Percentiles rank a stretch among this genome's conserved stretches.
These are phyloP conservation scores for Microtus richardsoni DNA, from an alignment of 2,113 vertebrate species.

Conservation along the genomic window DNA sequence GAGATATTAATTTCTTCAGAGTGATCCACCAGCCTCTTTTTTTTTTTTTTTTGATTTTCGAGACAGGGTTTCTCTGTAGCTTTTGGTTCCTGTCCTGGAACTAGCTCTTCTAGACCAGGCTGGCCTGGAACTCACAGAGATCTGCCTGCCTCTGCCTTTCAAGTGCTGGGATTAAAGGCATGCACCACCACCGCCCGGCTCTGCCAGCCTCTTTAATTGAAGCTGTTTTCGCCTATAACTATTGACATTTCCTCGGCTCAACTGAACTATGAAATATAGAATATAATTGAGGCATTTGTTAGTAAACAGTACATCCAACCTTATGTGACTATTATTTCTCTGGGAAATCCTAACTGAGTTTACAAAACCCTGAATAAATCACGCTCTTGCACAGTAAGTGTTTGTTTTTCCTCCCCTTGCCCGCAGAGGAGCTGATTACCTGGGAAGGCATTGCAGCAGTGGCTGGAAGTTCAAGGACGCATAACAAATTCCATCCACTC, in stretches of 20 bases:
- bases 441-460: neutral
- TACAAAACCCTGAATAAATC: conserved; percentile 25
- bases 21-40: neutral
- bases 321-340: neutral
- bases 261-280: neutral
- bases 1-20: conserved; percentile 19
- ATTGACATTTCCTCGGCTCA: conserved; percentile 39
- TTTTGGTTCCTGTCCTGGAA: too few relatives aligned
- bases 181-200: too few relatives aligned
- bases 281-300: neutral
- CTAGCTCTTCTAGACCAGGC: too few relatives aligned
- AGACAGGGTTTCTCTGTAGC: too few relatives aligned
- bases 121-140: too few relatives aligned
- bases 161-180: too few relatives aligned
- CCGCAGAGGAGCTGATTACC: neutral
- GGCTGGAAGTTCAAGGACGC: neutral
- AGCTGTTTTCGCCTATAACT: conserved; percentile 9
- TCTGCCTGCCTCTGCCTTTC: too few relatives aligned
- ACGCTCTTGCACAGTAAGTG: neutral
- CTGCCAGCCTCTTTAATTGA: conserved; percentile 6
- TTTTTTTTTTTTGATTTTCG: too few relatives aligned
- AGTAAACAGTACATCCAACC: neutral
- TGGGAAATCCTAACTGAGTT: neutral
- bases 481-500: neutral
- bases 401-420: neutral